Evolutionary conservation across 2,113 vertebrate genomes (phyloP), one percentile per base, ranked within the genome.

Genomic region (Ardeotis arabs): DNA sequence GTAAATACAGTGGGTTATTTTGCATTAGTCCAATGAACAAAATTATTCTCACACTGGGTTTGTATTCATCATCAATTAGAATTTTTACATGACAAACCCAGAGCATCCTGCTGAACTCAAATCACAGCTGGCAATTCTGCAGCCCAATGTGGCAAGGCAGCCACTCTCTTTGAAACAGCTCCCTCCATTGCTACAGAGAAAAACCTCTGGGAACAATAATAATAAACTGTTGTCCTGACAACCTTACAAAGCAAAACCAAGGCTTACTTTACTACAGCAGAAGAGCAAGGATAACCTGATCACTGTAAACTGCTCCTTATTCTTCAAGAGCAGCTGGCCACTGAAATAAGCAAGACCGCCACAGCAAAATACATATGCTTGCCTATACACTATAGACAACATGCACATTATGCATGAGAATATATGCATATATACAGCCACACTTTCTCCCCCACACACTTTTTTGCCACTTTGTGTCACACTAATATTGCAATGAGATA

Each of bases 141-240:
- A 88, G 89, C 84, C 93, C 92, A 95, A n/a, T 35, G 64, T 80
- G 89, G 81, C 91, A 83, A 77, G 60, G 53, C 90, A 96, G 72
- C 47, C 77, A 63, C 39, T 58, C 72, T 84, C 80, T 88, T 84
- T 90, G 41, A 88, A 89, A 84, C 64, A 66, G 66, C 63, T 91
- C 76, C 77, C 58, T 92, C 55, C 93, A 56, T 7, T 73, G 84
- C 89, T 87, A 84, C 11, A 87, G 69, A 83, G 63, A 84, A 92
- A 87, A 82, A 39, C 10, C 80, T 89, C 55, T 4, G 78, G 89
- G 35, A 93, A 55, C 69, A 73, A 89, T 29, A 92, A 94, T 75
- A 89, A 95, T 66, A 88, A 93, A 68, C 93, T 89, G 96, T 95
- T 93, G 95, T 95, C 97, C 93, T 97, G 97, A 97, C 97, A 97